Base-by-base conservation (phyloP, 1,140 invertebrate genomes). In the Phocides pigmalion region DNA sequence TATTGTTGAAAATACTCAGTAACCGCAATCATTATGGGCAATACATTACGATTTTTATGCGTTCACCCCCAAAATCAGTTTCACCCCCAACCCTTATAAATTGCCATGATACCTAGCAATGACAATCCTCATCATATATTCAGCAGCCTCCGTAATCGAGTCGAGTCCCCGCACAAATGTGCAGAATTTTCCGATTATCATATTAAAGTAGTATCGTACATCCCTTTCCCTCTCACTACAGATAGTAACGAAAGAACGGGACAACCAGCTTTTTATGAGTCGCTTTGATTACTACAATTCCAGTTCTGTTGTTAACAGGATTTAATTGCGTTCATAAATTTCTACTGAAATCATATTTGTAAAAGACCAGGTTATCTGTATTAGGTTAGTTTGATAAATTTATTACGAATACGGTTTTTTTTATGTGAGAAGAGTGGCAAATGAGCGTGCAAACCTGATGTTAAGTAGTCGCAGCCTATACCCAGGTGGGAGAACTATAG, bases 151-250 rank as follows among this genome's bases (percentile, higher is more conserved):
- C 37, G 49, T 67, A 79, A 77, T 79, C 74, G 72, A 77, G 74
- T 72, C 65, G 77, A 69, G 63, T 56, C 54, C 65, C 62, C 71
- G 61, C 65, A 71, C 76, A 76, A 73, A 76, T 74, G 76, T 74
- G 65, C 72, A 65, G 71, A 76, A 82, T 81, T 73, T 75, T 75
- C 72, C 76, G 74, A 81, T 83, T 83, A 81, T 81, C 78, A 83
- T 83, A 83, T 79, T 81, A 74, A 83, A 83, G 78, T 77, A 80
- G 75, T 28, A 14, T 37, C 12, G 9, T 25, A 53, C 50, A 35
- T 79, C 73, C 35, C 63, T 65, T 51, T 74, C 62, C n/a, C n/a
- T 20, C 50, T 14, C 8, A 16, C 8, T 9, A 6, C 9, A 56
- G 20, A 28, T 20, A 32, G 17, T 11, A 44, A 39, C 5, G 49